A percentile compares a stretch with the other conserved stretches of the same genome.
Evolutionary conservation across 2,113 vertebrate genomes (phyloP).

Genomic region (Gavialis gangeticus): DNA sequence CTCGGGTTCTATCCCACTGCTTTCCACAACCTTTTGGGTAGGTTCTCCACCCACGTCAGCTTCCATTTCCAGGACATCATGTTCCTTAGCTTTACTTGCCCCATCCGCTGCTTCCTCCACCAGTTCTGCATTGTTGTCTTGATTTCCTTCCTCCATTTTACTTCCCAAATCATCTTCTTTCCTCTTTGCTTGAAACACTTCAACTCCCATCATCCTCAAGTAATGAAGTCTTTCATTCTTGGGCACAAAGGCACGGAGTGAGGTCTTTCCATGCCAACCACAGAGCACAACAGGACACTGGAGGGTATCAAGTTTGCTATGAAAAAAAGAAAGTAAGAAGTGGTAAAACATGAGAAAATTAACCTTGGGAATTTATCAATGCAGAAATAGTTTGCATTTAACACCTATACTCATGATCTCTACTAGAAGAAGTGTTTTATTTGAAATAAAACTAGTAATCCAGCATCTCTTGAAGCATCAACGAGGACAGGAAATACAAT

Average conservation of each 20-base stretch:
- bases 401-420: not conserved
- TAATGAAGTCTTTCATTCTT: conserved; percentile 96
- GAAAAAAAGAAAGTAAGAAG: not conserved
- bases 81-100: not conserved
- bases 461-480: not conserved
- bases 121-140: not conserved
- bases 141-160: not conserved
- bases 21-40: conserved; percentile 31
- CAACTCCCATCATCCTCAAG: conserved; percentile 95
- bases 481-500: not conserved
- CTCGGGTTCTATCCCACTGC: conserved; percentile 45
- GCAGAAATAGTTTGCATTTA: not conserved
- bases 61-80: conserved; percentile 33
- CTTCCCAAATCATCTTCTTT: conserved; percentile 51
- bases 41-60: conserved; percentile 48
- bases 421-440: not conserved
- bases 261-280: conserved; percentile 96
- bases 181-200: conserved; percentile 87
- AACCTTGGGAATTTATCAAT: not conserved
- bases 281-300: conserved; percentile 95
- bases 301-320: conserved; percentile 85
- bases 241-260: conserved; percentile 94
- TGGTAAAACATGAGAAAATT: not conserved
- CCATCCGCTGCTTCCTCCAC: conserved; percentile 45
- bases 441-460: not conserved